Conservation (phyloP, 2,797 vertebrate species). For the Tokudaia tokunoshimensis region DNA sequence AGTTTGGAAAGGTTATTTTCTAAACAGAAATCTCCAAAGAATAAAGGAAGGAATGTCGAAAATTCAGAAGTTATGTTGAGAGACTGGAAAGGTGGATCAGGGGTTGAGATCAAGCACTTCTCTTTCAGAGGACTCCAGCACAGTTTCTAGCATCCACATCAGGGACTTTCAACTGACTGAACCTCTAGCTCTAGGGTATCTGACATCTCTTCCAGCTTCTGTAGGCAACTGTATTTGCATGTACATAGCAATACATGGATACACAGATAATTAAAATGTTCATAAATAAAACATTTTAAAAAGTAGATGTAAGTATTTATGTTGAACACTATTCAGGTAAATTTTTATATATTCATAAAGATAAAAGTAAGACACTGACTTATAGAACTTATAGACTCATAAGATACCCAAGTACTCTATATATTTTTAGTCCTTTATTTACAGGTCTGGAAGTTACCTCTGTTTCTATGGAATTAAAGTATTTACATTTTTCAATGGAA, state of each 20-base stretch:
- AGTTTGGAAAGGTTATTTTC: constrained; percentile 81
- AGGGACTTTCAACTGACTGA: neutral
- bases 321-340: constrained; percentile 85
- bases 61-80: constrained; percentile 78
- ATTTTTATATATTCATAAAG: constrained; percentile 86
- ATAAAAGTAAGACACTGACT: constrained; percentile 88
- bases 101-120: neutral
- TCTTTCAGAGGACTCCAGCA: neutral
- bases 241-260: neutral
- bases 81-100: neutral
- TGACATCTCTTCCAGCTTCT: neutral
- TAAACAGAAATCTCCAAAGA: constrained; percentile 85
- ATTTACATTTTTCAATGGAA: constrained; percentile 95
- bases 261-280: neutral
- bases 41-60: constrained; percentile 84
- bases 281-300: neutral
- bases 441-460: constrained; percentile 90
- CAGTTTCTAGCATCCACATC: neutral
- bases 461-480: constrained; percentile 93
- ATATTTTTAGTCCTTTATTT: constrained; percentile 88
- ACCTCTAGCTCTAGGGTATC: neutral
- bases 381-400: constrained; percentile 87
- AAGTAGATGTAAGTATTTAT: neutral
- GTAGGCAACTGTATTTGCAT: neutral
- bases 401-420: constrained; percentile 89